Conservation (phyloP, 2,888 invertebrate genomes). For the Drosophila ustulata region DNA sequence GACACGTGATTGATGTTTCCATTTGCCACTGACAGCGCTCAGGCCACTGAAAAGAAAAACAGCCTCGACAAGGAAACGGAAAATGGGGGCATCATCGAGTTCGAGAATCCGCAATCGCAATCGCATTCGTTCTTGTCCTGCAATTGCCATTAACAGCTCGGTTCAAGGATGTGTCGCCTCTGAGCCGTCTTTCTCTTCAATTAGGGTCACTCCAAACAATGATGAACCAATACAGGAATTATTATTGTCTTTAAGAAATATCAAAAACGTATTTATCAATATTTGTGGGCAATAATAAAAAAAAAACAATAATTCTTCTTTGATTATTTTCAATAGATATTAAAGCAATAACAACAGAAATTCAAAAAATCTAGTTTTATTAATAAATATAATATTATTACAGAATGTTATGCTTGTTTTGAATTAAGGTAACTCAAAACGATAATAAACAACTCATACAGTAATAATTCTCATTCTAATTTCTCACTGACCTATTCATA, state of each 20-base stretch:
- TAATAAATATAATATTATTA: no score
- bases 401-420: no score
- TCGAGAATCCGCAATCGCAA: background rate
- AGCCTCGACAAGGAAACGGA: constrained; percentile 20
- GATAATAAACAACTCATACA: no score
- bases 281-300: background rate
- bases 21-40: constrained; percentile 58
- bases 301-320: no score
- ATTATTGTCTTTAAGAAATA: background rate
- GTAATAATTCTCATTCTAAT: no score
- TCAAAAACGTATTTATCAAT: background rate
- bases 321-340: no score
- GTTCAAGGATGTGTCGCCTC: constrained; percentile 3
- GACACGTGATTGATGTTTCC: constrained; percentile 84
- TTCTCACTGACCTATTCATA: no score
- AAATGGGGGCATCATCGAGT: constrained; percentile 14
- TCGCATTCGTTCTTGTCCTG: background rate
- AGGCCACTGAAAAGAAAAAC: constrained; percentile 1
- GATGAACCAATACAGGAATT: background rate
- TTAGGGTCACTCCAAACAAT: background rate
- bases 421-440: no score
- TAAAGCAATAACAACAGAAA: no score
- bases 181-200: background rate
- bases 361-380: no score
- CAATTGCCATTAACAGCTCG: constrained; percentile 30